Evolutionary conservation across 2,888 invertebrate species (phyloP).

Genomic region (Ellobium chinense): DNA sequence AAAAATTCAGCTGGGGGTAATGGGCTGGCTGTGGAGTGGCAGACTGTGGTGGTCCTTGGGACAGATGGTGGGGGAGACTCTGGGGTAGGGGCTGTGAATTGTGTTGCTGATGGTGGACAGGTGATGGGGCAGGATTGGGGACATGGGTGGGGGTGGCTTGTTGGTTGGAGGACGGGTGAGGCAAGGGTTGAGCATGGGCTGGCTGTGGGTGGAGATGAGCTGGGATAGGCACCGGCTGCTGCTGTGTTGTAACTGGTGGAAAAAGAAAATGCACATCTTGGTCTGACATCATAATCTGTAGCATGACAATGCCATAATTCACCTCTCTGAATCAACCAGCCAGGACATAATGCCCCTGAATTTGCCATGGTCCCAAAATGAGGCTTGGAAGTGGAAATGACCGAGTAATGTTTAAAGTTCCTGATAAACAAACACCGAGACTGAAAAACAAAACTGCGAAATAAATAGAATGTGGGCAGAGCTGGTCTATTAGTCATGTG

Average conservation of each 20-base stretch:
- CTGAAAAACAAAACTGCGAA: no score
- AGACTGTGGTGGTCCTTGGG: slow-evolving; percentile 40
- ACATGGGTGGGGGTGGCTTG: slow-evolving; percentile 43
- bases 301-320: no score
- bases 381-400: no score
- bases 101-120: slow-evolving; percentile 46
- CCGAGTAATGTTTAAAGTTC: no score
- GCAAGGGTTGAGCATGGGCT: slow-evolving; percentile 35
- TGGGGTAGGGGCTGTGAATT: slow-evolving; percentile 21
- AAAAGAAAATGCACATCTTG: no score
- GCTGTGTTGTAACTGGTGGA: slow-evolving; percentile 36
- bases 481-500: no score
- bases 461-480: no score
- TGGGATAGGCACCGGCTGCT: slow-evolving; percentile 38
- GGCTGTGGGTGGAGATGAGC: slow-evolving; percentile 49
- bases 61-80: slow-evolving; percentile 14
- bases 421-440: no score
- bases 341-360: no score
- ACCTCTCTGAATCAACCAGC: no score
- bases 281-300: no score
- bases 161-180: slow-evolving; percentile 14
- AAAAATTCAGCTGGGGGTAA: slow-evolving; percentile 22
- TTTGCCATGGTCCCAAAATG: no score
- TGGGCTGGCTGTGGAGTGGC: slow-evolving; percentile 38
- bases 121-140: slow-evolving; percentile 50